Conservation (phyloP, 2,888 invertebrate species). For the Limenitis camilla region DNA sequence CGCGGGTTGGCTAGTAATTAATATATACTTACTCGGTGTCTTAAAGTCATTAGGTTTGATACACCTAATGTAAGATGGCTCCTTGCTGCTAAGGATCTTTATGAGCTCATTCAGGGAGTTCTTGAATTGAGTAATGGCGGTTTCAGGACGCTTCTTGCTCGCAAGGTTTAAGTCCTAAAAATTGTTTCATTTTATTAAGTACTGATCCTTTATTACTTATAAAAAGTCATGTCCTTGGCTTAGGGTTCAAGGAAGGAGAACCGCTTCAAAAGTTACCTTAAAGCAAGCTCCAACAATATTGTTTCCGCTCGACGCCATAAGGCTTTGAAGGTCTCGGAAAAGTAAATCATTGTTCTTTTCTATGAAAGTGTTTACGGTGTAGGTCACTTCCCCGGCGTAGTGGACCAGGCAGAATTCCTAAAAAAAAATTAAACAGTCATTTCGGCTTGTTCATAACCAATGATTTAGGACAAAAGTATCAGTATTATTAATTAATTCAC, state of each 20-base stretch:
- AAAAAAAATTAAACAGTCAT: background rate
- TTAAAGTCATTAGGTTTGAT: slow-evolving; percentile 95
- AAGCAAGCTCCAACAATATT: slow-evolving; percentile 58
- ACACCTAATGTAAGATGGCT: slow-evolving; percentile 94
- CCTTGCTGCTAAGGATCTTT: slow-evolving; percentile 92
- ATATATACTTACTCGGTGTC: slow-evolving; percentile 72
- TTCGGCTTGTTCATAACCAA: too few species aligned
- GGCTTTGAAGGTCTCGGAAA: slow-evolving; percentile 89
- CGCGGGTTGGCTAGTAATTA: too few species aligned
- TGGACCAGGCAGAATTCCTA: slow-evolving; percentile 92
- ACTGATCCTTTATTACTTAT: background rate
- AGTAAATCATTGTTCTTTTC: slow-evolving; percentile 96
- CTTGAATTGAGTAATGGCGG: slow-evolving; percentile 93
- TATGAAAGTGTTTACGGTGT: slow-evolving; percentile 88
- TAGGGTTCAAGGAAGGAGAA: background rate
- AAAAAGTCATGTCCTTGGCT: too few species aligned
- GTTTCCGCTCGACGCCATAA: slow-evolving; percentile 79
- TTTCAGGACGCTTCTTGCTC: slow-evolving; percentile 89
- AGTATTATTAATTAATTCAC: background rate
- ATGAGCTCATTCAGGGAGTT: slow-evolving; percentile 89
- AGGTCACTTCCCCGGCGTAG: slow-evolving; percentile 95
- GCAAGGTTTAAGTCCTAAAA: slow-evolving; percentile 72
- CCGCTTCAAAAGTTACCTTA: slow-evolving; percentile 45
- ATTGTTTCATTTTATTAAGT: too few species aligned
- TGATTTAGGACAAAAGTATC: background rate